phyloP scores from a whole-genome alignment of 2,888 invertebrate species.

The Erebia ligea region DNA sequence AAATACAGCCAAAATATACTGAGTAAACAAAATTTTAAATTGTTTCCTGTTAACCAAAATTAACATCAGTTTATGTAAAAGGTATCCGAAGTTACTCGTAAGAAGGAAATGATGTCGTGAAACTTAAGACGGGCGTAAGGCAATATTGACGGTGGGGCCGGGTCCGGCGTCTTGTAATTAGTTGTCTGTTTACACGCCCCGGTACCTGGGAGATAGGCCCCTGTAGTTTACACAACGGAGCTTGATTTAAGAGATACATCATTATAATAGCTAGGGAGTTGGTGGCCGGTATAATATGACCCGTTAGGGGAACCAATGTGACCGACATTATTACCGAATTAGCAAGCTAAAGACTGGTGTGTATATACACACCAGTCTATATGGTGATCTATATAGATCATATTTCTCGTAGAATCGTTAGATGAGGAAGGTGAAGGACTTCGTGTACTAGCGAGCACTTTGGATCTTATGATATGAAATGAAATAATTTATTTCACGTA shows the following conservation, averaged over 20 bases:
- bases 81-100: slow-evolving; percentile 19
- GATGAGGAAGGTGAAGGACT: too few species aligned
- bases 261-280: slow-evolving; percentile 21
- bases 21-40: background rate
- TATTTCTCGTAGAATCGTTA: too few species aligned
- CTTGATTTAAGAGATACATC: slow-evolving; percentile 41
- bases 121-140: slow-evolving; percentile 40
- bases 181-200: slow-evolving; percentile 58
- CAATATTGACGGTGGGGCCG: slow-evolving; percentile 54
- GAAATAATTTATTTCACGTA: too few species aligned
- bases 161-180: slow-evolving; percentile 62
- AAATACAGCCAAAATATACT: background rate
- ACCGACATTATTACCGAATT: too few species aligned
- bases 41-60: background rate
- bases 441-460: too few species aligned
- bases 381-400: too few species aligned
- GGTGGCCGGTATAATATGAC: background rate
- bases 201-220: slow-evolving; percentile 38
- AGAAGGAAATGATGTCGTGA: slow-evolving; percentile 40
- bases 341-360: too few species aligned
- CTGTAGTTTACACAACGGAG: slow-evolving; percentile 37
- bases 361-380: too few species aligned
- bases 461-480: too few species aligned
- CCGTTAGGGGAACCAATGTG: background rate
- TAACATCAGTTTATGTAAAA: slow-evolving; percentile 7